Evolutionary conservation across 2,113 vertebrate genomes (phyloP).

Genomic region (Apus apus): DNA sequence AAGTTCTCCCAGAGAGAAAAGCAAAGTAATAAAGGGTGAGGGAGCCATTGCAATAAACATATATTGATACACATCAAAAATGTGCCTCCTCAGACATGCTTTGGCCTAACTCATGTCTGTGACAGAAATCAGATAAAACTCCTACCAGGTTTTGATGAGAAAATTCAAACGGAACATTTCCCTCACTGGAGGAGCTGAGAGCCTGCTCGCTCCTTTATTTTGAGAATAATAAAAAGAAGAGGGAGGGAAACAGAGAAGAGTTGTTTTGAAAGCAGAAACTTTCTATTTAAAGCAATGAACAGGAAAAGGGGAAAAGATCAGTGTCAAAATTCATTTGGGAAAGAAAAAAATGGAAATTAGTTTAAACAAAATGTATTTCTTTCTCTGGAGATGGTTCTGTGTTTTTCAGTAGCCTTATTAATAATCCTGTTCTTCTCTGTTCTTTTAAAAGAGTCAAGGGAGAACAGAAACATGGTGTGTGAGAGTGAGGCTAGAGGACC

Average conservation of each 20-base stretch:
- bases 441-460: not conserved
- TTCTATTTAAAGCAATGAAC: not conserved
- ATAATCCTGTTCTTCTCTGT: not conserved
- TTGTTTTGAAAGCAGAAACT: slow-evolving; percentile 13
- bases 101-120: not conserved
- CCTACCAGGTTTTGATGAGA: not conserved
- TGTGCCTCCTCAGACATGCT: not conserved
- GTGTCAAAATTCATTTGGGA: not conserved
- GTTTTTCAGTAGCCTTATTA: slow-evolving; percentile 31
- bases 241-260: not conserved
- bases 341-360: slow-evolving; percentile 1
- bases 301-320: not conserved
- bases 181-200: not conserved
- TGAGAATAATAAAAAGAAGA: not conserved
- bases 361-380: not conserved
- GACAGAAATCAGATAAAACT: not conserved
- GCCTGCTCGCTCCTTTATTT: not conserved
- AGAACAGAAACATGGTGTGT: not conserved
- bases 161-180: not conserved
- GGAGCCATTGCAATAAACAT: not conserved
- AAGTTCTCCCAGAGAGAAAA: not conserved
- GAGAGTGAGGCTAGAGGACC: not conserved
- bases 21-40: not conserved
- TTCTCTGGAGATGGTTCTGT: slow-evolving; percentile 14
- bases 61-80: not conserved